Evolutionary conservation across 1,140 invertebrate genomes (phyloP), one percentile per base, ranked within the genome.

Genomic region (Cyclina sinensis): DNA sequence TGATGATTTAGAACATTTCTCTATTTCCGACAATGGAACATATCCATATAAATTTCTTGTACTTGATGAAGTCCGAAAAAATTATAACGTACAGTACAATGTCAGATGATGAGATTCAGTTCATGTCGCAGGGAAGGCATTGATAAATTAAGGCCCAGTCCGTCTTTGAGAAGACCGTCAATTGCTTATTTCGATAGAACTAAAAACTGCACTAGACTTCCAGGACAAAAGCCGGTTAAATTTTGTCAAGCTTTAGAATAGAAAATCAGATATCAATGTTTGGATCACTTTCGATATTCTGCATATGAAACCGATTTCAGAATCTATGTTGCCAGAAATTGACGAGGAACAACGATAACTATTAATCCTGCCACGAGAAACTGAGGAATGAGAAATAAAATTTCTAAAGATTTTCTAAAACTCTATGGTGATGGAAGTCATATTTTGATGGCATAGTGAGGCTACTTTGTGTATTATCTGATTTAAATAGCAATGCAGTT

Each of bases 211-310:
- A 46, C 24, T 16, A 51, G n/a, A n/a, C 79, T 73, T 62, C n/a
- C 73, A 2, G 79, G 51, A 35, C n/a, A 27, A 32, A 43, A 7
- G 18, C 43, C 59, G 43, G 59, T 76, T 4, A 37, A 30, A 37
- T 54, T 32, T 62, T 65, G 0, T 35, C n/a, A 21, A 0, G 27
- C 24, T 79, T 86, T 32, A 32, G 9, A 43, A 65, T 9, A 65
- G 84, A 74, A 18, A 73, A 86, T n/a, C 84, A 86, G n/a, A 79
- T 86, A 48, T 59, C 73, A 18, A 62, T 86, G 51, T 74, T 74
- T 0, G 84, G 84, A 30, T 11, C 70, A 79, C 30, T 54, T 74
- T 21, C 18, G 46, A 12, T 80, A 81, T 48, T 5, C 35, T 18
- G 37, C 78, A 24, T 27, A 80, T 27, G 35, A 48, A 27, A 51